Evolutionary conservation across 1,140 invertebrate species (phyloP).

Genomic region (Aplysia californica): DNA sequence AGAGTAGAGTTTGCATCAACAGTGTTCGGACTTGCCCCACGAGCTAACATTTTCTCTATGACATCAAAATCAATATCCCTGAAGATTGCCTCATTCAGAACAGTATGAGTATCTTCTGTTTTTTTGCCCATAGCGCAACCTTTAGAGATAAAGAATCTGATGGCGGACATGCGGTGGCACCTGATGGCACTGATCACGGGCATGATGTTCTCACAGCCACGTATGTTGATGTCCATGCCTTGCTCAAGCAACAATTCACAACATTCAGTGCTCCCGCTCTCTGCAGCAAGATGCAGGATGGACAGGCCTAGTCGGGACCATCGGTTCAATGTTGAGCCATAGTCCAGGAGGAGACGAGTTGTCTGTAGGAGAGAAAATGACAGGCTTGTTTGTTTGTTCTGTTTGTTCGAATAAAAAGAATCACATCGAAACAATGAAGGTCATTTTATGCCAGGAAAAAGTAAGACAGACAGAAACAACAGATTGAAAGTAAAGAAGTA

Average conservation of each 20-base stretch:
- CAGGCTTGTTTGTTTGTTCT: too few species aligned
- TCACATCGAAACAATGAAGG: too few species aligned
- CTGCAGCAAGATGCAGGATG: constrained; percentile 62
- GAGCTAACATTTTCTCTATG: constrained; percentile 48
- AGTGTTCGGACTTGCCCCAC: constrained; percentile 50
- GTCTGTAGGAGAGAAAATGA: constrained; percentile 27
- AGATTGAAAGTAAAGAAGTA: too few species aligned
- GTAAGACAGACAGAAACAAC: too few species aligned
- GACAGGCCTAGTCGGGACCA: constrained; percentile 54
- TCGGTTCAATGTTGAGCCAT: constrained; percentile 49
- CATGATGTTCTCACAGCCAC: constrained; percentile 56
- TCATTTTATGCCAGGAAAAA: too few species aligned
- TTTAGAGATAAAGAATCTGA: constrained; percentile 41
- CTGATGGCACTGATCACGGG: constrained; percentile 59
- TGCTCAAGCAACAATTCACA: constrained; percentile 51
- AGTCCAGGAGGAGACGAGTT: constrained; percentile 50
- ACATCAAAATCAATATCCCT: constrained; percentile 45
- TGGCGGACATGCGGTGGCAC: constrained; percentile 36
- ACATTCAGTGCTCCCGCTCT: constrained; percentile 56
- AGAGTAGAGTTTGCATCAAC: constrained; percentile 54
- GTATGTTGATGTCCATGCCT: constrained; percentile 57
- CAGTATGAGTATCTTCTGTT: constrained; percentile 56
- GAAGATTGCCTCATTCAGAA: constrained; percentile 57
- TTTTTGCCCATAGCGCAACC: constrained; percentile 47
- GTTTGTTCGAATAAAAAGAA: too few species aligned